A percentile compares a stretch with the other conserved stretches of the same genome.
These are phyloP conservation scores for Uropetala carovei DNA, from an alignment of 2,888 invertebrate genomes.

Conservation along the genomic window DNA sequence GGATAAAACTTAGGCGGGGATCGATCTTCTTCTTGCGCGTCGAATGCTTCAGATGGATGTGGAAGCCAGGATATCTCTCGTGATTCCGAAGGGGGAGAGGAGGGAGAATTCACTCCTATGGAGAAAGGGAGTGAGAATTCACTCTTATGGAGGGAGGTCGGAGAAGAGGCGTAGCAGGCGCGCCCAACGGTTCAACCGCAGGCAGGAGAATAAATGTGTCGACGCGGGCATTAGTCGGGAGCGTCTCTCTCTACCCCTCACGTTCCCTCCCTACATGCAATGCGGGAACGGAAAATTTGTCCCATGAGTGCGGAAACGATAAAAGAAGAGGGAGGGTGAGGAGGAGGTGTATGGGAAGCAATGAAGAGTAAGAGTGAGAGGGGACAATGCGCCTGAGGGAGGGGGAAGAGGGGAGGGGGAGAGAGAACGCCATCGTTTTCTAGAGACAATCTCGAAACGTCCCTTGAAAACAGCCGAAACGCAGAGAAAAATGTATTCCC, in stretches of 20 bases:
- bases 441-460: too few relatives aligned
- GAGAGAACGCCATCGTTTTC: neutral
- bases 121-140: neutral
- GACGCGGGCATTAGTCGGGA: slow-evolving; percentile 59
- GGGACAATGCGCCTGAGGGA: neutral
- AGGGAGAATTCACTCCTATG: neutral
- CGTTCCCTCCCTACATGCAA: too few relatives aligned
- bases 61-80: too few relatives aligned
- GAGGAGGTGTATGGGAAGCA: neutral
- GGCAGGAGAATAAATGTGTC: slow-evolving; percentile 50
- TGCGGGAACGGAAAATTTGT: slow-evolving; percentile 37
- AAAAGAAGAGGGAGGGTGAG: neutral
- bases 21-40: neutral
- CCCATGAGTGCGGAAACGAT: slow-evolving; percentile 49
- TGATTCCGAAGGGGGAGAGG: neutral
- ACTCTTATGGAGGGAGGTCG: neutral
- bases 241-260: neutral
- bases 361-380: neutral
- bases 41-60: slow-evolving; percentile 1
- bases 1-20: neutral
- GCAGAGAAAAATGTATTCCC: too few relatives aligned
- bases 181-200: neutral
- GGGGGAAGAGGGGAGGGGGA: too few relatives aligned
- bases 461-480: too few relatives aligned
- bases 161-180: neutral